Base-by-base conservation (phyloP, 2,113 vertebrate species). In the Rhodinocichla rosea region DNA sequence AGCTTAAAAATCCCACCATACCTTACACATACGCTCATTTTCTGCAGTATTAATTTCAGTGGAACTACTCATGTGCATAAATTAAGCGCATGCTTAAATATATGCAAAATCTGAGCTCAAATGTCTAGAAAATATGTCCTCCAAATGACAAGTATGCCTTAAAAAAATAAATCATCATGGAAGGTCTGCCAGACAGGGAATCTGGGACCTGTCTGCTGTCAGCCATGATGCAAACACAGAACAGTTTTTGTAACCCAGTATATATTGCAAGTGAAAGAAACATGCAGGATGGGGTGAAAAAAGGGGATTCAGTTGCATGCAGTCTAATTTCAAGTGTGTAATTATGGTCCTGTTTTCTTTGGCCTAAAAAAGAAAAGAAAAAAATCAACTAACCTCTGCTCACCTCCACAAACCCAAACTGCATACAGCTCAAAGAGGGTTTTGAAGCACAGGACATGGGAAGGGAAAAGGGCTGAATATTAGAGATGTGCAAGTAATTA, bases 271-370 rank as follows among this genome's bases (percentile, higher is more conserved):
- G 97, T 96, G 97, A 96, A 5, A 94, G 92, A 97, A 97, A 95
- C 97, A 97, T 97, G 96, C 96, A 97, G 96, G 96, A 94, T 83
- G 91, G 95, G 91, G 97, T 97, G 96, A 96, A 94, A 97, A 97
- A 96, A 49, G 79, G 92, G 91, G 49, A 57, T 87, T 97, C 73
- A 40, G 55, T 96, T 96, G 97, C 98, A 98, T 98, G 98, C 98
- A 98, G 89, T 96, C 97, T 97, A 96, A 96, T 93, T 95, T 97
- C 97, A 98, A 97, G 96, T 97, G 97, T 96, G 92, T 97, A 96
- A 88, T 92, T 96, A 97, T 98, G 98, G 97, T 98, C 98, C 98
- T 98, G 97, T 97, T 95, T 83, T 95, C 92, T 97, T 97, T 96
- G 97, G 97, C 97, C 95, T 95, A 97, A 97, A 95, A 92, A 92